Evolutionary conservation across 1,140 invertebrate species (phyloP).

Genomic region (Holcopasites calliopsidis): DNA sequence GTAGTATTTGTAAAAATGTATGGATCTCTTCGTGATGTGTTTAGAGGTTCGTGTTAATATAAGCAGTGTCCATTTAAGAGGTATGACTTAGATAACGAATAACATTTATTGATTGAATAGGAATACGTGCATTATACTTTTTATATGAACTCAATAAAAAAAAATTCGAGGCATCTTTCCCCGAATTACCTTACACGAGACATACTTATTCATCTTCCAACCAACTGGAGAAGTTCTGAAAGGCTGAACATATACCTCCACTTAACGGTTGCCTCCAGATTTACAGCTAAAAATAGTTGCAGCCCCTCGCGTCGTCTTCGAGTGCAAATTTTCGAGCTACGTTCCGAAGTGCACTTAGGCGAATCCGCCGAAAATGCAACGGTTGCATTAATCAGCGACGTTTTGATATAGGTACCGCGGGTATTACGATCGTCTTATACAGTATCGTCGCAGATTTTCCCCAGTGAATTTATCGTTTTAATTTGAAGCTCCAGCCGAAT

Average conservation of each 20-base stretch:
- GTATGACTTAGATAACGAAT: no score
- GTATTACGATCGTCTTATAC: conserved; percentile 31
- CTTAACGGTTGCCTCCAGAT: neutral
- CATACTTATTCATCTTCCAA: neutral
- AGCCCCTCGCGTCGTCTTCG: neutral
- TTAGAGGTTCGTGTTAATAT: no score
- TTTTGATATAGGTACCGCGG: conserved; percentile 36
- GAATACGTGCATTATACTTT: no score
- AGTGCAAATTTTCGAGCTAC: conserved; percentile 8
- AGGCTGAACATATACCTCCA: no score
- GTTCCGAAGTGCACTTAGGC: conserved; percentile 12
- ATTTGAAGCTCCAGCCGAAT: neutral
- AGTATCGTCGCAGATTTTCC: neutral
- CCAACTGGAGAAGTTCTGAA: neutral
- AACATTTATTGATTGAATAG: no score
- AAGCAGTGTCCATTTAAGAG: no score
- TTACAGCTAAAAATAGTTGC: conserved; percentile 15
- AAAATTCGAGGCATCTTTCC: no score
- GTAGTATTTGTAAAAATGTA: no score
- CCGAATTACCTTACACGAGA: no score
- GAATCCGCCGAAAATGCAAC: conserved; percentile 31
- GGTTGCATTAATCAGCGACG: conserved; percentile 24
- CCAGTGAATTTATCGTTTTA: conserved; percentile 18
- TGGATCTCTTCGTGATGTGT: no score
- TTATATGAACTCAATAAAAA: no score